Evolutionary conservation across 2,113 vertebrate species (phyloP), one percentile per base, ranked within the genome.

Genomic region (Lichenostomus cassidix): DNA sequence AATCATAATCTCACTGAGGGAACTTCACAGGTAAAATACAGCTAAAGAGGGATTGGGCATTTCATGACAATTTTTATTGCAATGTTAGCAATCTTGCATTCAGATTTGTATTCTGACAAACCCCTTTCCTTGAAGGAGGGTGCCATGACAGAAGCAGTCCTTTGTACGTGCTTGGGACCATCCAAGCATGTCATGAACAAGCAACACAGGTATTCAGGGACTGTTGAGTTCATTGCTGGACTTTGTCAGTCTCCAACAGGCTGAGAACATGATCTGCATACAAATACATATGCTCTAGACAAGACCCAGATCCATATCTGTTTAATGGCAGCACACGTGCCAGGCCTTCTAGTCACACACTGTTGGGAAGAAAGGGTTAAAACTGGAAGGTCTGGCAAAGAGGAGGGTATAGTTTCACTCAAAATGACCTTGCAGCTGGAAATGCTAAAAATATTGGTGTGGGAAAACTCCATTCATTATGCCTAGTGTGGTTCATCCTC

Each of bases 71-170:
- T 58, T 68, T 81, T 50, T 41, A 16, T n/a, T 82, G 12, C 25
- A 87, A 2, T 46, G 17, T 29, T 60, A 79, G 2, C 35, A 64
- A 39, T 42, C 11, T 85, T 39, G 42, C 15, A 23, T 62, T 83
- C 42, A 63, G 21, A n/a, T 2, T 41, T 67, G 12, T 50, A 28
- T 64, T 71, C 22, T 59, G 14, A 60, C 8, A 47, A 78, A 35
- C 2, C 0, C 18, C 7, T 75, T 92, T 24, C 5, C 1, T 29
- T 31, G 4, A 31, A 70, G 18, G 3, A 12, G 19, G 7, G 15
- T 81, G 27, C 9, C 9, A 20, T 33, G 13, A 27, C 11, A 46
- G 46, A 83, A 68, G 5, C 6, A 77, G 15, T 64, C 28, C 23
- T 67, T 78, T 25, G 9, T 14, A 56, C 3, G 7, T 47, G 16